Base-by-base conservation (phyloP, 2,888 invertebrate genomes). In the Brachypalpus laphriformis region DNA sequence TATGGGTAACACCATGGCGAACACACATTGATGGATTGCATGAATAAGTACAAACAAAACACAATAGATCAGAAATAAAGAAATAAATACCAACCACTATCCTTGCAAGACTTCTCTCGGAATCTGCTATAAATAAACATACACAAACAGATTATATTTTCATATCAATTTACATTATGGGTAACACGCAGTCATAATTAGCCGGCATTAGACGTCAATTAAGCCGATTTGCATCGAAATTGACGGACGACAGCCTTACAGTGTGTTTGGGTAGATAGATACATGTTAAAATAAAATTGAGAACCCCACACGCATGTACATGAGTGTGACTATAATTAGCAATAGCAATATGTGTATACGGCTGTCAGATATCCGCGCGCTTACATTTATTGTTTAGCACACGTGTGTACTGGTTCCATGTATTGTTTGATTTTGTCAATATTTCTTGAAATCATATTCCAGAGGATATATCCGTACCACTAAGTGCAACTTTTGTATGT, bases 171-270 rank as follows among this genome's bases (percentile, higher is more conserved):
- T 80, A 82, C 65, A 74, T 74, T 74, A 68, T 72, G 68, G 40
- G 74, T 28, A 59, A 63, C 80, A 75, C 70, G 80, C 74, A 83
- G 80, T 68, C 56, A 75, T 75, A 83, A 83, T 83, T 83, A 83
- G 66, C 74, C 54, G 42, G 68, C 74, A 83, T 83, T 83, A 83
- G 63, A 78, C 74, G 68, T 70, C 80, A 83, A 83, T 83, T 83
- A 75, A 75, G 70, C 51, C 80, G 74, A 78, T 80, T 83, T 75
- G 63, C 74, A 83, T 80, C 83, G 34, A 83, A 63, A 75, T 65
- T 49, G 74, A 82, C 74, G 68, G 42, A 68, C 54, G 61, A 20
- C 51, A 49, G 63, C 28, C 45, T 28, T 61, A 22, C 16, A 63
- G 40, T 14, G 31, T 56, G 5, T 25, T 25, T 57, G 37, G 34